Evolutionary conservation across 2,888 invertebrate species (phyloP).

Genomic region (Omphaloscelis lunosa): DNA sequence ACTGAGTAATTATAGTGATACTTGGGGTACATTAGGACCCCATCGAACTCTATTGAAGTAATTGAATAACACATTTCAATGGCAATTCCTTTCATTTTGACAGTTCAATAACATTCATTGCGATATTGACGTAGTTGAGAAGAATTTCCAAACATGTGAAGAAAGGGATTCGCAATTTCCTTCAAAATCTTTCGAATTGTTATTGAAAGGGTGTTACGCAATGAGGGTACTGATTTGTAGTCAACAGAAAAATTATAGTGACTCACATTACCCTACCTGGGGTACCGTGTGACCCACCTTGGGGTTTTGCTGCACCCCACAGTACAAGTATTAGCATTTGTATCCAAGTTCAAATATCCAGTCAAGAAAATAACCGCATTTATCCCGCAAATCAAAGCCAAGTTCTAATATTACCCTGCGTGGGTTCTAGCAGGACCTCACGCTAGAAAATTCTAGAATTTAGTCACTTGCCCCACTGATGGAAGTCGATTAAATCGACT

Average conservation of each 20-base stretch:
- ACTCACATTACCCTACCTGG: background rate
- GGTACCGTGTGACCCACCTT: background rate
- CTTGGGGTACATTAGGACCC: background rate
- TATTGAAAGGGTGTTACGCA: background rate
- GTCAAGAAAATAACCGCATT: background rate
- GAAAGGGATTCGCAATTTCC: background rate
- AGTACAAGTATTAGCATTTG: slow-evolving; percentile 15
- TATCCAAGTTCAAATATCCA: slow-evolving; percentile 26
- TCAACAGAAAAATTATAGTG: slow-evolving; percentile 5
- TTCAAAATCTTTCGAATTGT: background rate
- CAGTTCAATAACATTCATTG: background rate
- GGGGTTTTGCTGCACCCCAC: slow-evolving; percentile 11
- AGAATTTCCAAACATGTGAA: background rate
- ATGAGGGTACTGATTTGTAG: slow-evolving; percentile 7
- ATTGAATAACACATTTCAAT: background rate
- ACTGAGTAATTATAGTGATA: slow-evolving; percentile 18
- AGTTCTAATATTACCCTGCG: background rate
- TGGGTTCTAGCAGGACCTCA: background rate
- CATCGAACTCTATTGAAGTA: background rate
- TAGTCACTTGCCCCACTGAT: too few species aligned
- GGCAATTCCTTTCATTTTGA: background rate
- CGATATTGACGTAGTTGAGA: background rate
- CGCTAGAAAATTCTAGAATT: background rate
- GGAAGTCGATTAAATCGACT: background rate
- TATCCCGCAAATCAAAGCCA: background rate